Percentiles rank a stretch among this genome's conserved stretches.
phyloP scores from a whole-genome alignment of 2,888 invertebrate genomes.

The Cheilosia scutellata region DNA sequence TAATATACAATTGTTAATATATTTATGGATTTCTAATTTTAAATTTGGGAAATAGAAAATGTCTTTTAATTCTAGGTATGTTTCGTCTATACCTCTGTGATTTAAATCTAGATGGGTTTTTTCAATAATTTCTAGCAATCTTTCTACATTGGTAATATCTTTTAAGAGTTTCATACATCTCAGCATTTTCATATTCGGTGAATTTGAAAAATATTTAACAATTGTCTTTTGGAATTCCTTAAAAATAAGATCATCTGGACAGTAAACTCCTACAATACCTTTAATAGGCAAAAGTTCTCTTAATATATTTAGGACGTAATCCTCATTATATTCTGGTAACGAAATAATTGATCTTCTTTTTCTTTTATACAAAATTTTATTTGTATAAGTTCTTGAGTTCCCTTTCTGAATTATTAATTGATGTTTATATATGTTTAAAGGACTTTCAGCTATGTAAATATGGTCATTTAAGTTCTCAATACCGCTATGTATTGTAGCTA shows the following conservation, averaged over 20 bases:
- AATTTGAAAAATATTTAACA: constrained; percentile 1
- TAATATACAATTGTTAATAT: constrained; percentile 61
- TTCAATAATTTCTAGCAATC: not conserved
- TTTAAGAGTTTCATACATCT: not conserved
- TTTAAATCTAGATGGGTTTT: constrained; percentile 35
- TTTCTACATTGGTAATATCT: not conserved
- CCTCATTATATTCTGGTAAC: constrained; percentile 4
- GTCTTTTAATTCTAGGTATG: constrained; percentile 35
- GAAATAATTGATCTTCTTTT: constrained; percentile 1
- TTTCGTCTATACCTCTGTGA: not conserved
- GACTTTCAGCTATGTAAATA: constrained; percentile 56
- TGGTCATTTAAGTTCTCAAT: constrained; percentile 54
- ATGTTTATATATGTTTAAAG: constrained; percentile 61
- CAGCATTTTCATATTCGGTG: not conserved
- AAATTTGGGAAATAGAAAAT: constrained; percentile 40
- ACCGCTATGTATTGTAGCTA: constrained; percentile 18
- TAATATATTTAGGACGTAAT: constrained; percentile 13
- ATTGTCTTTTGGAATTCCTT: not conserved
- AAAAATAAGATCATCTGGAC: not conserved
- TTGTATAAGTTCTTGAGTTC: constrained; percentile 23
- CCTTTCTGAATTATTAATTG: constrained; percentile 21
- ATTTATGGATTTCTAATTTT: constrained; percentile 36
- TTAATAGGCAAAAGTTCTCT: constrained; percentile 33
- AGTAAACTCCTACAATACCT: constrained; percentile 28
- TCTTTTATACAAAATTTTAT: constrained; percentile 7